Conservation (phyloP, 2,797 vertebrate species). For the Lophotriccus pileatus region DNA sequence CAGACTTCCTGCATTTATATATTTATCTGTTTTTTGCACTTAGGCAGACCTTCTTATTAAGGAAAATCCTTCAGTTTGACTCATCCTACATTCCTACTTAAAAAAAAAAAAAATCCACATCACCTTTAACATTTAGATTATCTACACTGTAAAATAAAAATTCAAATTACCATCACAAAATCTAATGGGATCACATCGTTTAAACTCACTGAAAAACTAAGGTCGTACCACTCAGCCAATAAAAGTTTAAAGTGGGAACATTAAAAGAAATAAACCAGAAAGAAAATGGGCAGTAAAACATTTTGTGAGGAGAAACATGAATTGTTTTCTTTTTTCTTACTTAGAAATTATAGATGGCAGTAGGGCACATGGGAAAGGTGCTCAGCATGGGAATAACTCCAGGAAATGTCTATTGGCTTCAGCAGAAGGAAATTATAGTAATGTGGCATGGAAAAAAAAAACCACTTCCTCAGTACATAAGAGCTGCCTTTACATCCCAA, state of each 20-base stretch:
- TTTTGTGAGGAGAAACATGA: neutral
- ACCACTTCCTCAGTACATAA: neutral
- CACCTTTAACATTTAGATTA: conserved; percentile 36
- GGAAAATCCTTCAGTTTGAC: neutral
- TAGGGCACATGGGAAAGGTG: neutral
- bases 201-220: conserved; percentile 40
- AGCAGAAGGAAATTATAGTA: neutral
- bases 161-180: conserved; percentile 31
- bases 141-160: conserved; percentile 48
- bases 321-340: neutral
- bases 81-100: neutral
- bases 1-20: neutral
- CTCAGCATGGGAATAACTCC: neutral
- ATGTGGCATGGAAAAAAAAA: neutral
- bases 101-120: neutral
- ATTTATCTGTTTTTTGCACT: neutral
- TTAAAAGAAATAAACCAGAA: conserved; percentile 28
- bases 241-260: conserved; percentile 30
- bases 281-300: conserved; percentile 14
- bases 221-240: neutral
- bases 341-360: neutral
- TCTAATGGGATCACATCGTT: conserved; percentile 20
- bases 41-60: neutral
- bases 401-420: neutral
- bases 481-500: neutral